Evolutionary conservation across 2,888 invertebrate genomes (phyloP), one percentile per base, ranked within the genome.

Genomic region (Pterobdella sp.): DNA sequence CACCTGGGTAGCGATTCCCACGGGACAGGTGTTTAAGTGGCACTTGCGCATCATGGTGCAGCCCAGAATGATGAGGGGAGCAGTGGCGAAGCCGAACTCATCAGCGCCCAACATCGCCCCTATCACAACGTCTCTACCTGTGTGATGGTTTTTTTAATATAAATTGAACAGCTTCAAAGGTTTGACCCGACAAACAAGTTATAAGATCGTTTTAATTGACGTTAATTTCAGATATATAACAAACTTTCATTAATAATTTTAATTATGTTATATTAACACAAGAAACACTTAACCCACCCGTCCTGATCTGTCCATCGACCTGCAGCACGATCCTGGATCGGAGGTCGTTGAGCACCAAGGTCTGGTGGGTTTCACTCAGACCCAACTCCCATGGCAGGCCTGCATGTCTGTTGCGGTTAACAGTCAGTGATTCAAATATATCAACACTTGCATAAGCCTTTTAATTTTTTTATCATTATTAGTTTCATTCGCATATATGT

Each of bases 41-140:
- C 98, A 98, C 84, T 98, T 98, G 74, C 98, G 88, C 98, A 98
- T 98, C 98, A 98, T 98, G 0, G 96, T 98, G 82, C 98, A 98
- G 1, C 98, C 98, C 85, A 98, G 89, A 1, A 92, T 94, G 81
- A 98, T 96, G 71, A 98, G 87, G 0, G 98, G 97, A 1, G 96
- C 97, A 0, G 98, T 98, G 82, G 95, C 95, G 86, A 98, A 94
- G 32, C 96, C 98, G 83, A 96, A 93, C 85, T 98, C 98, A 84
- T 98, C 98, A 10, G 98, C 98, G 34, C 98, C 98, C 56, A 98
- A 86, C 63, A 96, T 83, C 0, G 94, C 96, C 1, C 95, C 97
- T 34, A 97, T 92, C 79, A 95, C 88, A 35, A 98, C 93, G 86
- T 98, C 98, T 82, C 94, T 93, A 86, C 88, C 94, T 14, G 94